Base-by-base conservation (phyloP, 30 jellyfish, hydroid and myxozoan genomes). In the Aurelia coerulea region DNA sequence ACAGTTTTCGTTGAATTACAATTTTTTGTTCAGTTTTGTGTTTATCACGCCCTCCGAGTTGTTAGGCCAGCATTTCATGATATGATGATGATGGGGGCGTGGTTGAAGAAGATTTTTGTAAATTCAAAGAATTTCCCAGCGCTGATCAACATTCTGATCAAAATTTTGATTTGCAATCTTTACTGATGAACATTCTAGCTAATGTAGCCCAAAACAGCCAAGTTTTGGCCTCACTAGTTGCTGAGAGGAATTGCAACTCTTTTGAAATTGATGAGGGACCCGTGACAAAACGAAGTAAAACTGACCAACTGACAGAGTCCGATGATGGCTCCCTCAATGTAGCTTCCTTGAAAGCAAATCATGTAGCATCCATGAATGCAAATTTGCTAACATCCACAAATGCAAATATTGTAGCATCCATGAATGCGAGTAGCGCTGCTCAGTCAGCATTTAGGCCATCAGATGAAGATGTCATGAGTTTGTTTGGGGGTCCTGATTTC, bases 401-500 rank as follows among this genome's bases (percentile, higher is more conserved):
- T n/a, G n/a, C n/a, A n/a, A n/a, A n/a, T n/a, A n/a, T n/a, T n/a
- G n/a, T n/a, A n/a, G n/a, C n/a, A n/a, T n/a, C 84, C 84, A 73
- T 23, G 84, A 46, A 73, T 73, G 84, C 84, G 37, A 67, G 50
- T 67, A 14, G 56, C 35, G 78, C 78, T 67, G 78, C 78, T 67
- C 51, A 29, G 13, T 67, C 78, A 67, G 78, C 78, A 67, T 67
- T 12, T 17, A 73, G 83, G 70, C 64, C 83, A 15, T 73, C 83
- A 51, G 83, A 73, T 73, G 83, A n/a, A n/a, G n/a, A n/a, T n/a
- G n/a, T n/a, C n/a, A n/a, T n/a, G n/a, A n/a, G n/a, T n/a, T n/a
- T n/a, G 52, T 73, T 73, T 73, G 70, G 83, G 83, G 83, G 70
- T 50, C 83, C 65, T 49, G 83, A 73, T 3, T 73, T 73, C 12